phyloP scores from a whole-genome alignment of 1,140 invertebrate genomes.

The Catajapyx aquilonaris region DNA sequence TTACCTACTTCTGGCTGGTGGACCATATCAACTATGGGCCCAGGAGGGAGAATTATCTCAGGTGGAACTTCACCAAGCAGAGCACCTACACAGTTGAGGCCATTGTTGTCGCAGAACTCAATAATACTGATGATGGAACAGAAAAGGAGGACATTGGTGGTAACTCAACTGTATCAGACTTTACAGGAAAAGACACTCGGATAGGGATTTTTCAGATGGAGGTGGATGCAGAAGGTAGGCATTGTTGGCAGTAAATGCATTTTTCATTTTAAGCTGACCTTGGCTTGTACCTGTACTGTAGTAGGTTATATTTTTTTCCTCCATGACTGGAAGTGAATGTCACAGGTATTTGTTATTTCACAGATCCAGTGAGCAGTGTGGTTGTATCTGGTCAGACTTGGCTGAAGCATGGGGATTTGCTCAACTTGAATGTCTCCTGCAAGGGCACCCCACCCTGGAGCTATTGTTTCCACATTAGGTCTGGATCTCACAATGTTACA shows the following conservation, averaged over 20 bases:
- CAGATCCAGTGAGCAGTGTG: too few species aligned
- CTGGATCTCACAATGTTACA: conserved; percentile 49
- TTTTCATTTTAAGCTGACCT: too few species aligned
- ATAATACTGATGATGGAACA: conserved; percentile 1
- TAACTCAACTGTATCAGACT: too few species aligned
- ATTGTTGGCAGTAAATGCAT: too few species aligned
- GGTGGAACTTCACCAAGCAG: conserved; percentile 9
- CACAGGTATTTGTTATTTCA: too few species aligned
- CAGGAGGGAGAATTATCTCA: conserved; percentile 5
- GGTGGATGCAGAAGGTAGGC: too few species aligned
- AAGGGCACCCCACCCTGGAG: conserved; percentile 43
- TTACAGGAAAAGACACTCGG: too few species aligned
- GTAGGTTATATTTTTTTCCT: too few species aligned
- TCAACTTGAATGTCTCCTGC: conserved; percentile 45
- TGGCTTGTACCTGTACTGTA: too few species aligned
- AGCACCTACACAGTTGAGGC: conserved; percentile 6
- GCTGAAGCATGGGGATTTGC: conserved; percentile 52
- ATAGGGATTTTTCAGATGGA: too few species aligned
- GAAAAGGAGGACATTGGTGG: too few species aligned
- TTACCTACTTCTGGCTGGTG: conserved; percentile 10
- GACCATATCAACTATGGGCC: conserved; percentile 5
- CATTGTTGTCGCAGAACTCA: conserved; percentile 8
- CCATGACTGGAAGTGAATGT: too few species aligned
- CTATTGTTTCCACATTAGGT: conserved; percentile 27
- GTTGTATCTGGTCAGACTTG: conserved; percentile 31